Percentiles rank a stretch among this genome's conserved stretches.
These are phyloP conservation scores for Agriopis marginaria DNA, from an alignment of 2,888 invertebrate species.

Conservation along the genomic window DNA sequence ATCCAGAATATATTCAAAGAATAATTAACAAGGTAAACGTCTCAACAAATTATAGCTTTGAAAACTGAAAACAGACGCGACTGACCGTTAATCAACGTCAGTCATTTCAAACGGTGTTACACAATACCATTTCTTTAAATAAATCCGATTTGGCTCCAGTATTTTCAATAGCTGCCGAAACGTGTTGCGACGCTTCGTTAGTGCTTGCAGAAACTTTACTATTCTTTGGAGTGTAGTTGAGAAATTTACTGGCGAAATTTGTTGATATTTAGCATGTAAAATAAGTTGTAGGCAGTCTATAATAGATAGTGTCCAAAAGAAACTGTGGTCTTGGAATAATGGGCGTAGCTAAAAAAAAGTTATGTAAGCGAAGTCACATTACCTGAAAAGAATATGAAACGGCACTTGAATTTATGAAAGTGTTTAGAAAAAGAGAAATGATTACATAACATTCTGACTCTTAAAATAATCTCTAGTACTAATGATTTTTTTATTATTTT, in stretches of 20 bases:
- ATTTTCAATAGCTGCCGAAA: constrained; percentile 21
- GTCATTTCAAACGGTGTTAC: constrained; percentile 38
- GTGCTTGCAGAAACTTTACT: constrained; percentile 13
- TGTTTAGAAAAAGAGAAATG: no score
- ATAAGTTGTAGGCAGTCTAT: background rate
- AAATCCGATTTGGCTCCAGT: constrained; percentile 36
- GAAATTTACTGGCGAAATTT: constrained; percentile 47
- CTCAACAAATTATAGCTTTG: constrained; percentile 28
- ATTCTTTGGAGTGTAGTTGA: constrained; percentile 17
- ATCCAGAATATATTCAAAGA: constrained; percentile 5
- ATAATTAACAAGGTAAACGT: constrained; percentile 36
- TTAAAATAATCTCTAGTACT: no score
- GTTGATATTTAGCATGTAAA: background rate
- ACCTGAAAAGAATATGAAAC: background rate
- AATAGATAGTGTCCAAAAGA: background rate
- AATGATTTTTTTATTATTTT: no score
- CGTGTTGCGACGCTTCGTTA: constrained; percentile 16
- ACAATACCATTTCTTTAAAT: constrained; percentile 40
- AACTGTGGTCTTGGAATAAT: background rate
- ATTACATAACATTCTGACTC: no score
- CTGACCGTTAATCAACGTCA: constrained; percentile 45
- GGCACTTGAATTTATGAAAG: background rate
- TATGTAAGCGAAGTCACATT: constrained; percentile 4
- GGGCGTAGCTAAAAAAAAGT: constrained; percentile 4
- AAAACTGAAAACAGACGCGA: constrained; percentile 29